Base-by-base conservation (phyloP, 2,797 vertebrate genomes). In the Sebastes variabilis region DNA sequence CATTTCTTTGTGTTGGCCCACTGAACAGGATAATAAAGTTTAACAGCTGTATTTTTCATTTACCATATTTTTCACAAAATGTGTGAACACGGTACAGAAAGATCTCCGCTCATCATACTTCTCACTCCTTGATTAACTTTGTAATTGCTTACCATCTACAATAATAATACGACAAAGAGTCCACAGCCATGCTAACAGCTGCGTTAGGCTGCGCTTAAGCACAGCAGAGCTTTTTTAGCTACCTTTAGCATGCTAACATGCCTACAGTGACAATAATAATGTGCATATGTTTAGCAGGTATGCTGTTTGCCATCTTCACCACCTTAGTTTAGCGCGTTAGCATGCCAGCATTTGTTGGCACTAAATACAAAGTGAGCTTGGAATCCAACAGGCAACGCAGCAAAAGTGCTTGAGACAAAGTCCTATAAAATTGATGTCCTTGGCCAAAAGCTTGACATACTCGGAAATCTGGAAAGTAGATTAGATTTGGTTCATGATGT, bases 401-500 rank as follows among this genome's bases (percentile, higher is more conserved):
- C 6, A 27, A 56, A 72, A 77, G 14, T 49, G 54, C 12, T 25
- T 6, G 6, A 54, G 58, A 73, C 16, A 58, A 27, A 38, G 24
- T 72, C 14, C 6, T 54, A 46, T 75, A 42, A 58, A 36, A 66
- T 60, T 22, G 11, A 13, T 25, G 36, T 49, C 72, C 22, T 74
- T 32, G 52, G 52, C 59, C 64, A 49, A 34, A 74, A 67, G 77
- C 60, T 74, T 12, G 25, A 78, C 24, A 66, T 24, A 3, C 29
- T 61, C 20, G 0, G 52, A 72, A 29, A 66, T 58, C 60, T 68
- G 60, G 20, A 75, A 56, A 49, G 10, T 16, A 36, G 68, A 81
- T 83, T 60, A 56, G 42, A 77, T 80, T 64, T 54, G 60, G 58
- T 61, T 80, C 27, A 3, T 27, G 52, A 58, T 74, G 36, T 71